phyloP scores from a whole-genome alignment of 2,888 invertebrate genomes.

The Melanophora roralis region DNA sequence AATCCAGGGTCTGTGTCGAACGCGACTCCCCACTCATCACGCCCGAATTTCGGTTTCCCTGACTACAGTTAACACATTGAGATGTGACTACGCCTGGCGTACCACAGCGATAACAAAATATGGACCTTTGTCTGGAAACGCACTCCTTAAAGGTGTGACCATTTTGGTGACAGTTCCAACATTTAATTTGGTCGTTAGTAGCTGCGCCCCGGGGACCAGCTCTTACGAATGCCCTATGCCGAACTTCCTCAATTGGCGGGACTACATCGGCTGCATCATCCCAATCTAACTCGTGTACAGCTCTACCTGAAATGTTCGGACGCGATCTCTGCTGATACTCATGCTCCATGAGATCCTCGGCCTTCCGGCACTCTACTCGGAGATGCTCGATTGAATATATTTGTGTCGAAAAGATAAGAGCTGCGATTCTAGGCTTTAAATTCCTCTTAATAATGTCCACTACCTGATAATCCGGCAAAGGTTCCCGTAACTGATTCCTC shows the following conservation, averaged over 20 bases:
- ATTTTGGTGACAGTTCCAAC: constrained; percentile 26
- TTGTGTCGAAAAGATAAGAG: background rate
- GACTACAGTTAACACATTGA: constrained; percentile 22
- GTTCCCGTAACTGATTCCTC: background rate
- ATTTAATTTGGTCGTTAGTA: background rate
- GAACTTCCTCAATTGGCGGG: background rate
- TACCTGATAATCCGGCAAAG: constrained; percentile 1
- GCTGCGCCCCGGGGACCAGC: too few relatives aligned
- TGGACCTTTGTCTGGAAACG: background rate
- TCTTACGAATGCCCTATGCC: background rate
- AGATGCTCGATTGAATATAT: background rate
- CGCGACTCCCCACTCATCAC: constrained; percentile 19
- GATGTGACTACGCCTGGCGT: constrained; percentile 4
- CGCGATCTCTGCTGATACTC: constrained; percentile 4
- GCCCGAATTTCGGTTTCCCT: constrained; percentile 28
- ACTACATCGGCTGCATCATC: background rate
- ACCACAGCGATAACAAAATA: constrained; percentile 37
- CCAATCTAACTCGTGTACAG: background rate
- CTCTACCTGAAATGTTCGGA: background rate
- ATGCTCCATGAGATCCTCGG: background rate
- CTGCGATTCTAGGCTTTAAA: background rate
- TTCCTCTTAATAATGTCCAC: constrained; percentile 3
- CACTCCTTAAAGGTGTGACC: constrained; percentile 41
- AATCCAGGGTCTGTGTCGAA: background rate
- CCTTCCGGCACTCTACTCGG: background rate